Evolutionary conservation across 2,888 invertebrate genomes (phyloP).

Genomic region (Trissolcus brochymenae): DNA sequence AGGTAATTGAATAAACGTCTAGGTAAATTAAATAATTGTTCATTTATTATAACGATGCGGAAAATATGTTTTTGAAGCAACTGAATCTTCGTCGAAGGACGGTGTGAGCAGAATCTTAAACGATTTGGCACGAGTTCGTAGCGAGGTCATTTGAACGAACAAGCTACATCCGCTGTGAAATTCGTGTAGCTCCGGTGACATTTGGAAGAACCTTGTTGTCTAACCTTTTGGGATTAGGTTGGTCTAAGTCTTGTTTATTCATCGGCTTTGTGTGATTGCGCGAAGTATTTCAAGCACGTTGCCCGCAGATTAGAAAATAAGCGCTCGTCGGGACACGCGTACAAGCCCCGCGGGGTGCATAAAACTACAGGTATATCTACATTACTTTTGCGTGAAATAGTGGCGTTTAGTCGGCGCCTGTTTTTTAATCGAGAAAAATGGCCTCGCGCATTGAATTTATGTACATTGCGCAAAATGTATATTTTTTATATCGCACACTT

Average conservation of each 20-base stretch:
- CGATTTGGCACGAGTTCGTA: conserved; percentile 50
- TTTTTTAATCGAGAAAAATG: conserved; percentile 20
- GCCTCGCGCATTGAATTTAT: neutral
- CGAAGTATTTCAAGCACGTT: conserved; percentile 30
- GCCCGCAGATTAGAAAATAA: conserved; percentile 56
- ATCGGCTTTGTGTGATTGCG: conserved; percentile 58
- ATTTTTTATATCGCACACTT: neutral
- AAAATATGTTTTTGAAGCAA: conserved; percentile 48
- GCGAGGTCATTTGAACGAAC: conserved; percentile 19
- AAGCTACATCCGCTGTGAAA: conserved; percentile 46
- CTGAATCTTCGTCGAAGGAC: conserved; percentile 34
- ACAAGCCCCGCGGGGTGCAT: conserved; percentile 12
- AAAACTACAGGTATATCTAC: conserved; percentile 20
- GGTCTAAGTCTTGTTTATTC: conserved; percentile 63
- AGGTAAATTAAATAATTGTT: conserved; percentile 16
- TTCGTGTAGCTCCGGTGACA: conserved; percentile 1
- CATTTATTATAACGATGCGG: conserved; percentile 29
- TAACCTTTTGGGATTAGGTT: conserved; percentile 61
- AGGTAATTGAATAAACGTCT: neutral
- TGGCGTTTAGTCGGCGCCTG: conserved; percentile 8
- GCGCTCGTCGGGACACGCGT: conserved; percentile 10
- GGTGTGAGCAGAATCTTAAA: conserved; percentile 39
- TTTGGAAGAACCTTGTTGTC: conserved; percentile 27
- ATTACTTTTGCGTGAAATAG: conserved; percentile 36
- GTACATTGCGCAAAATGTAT: too few relatives aligned